Percentiles rank a stretch among this genome's conserved stretches.
These are phyloP conservation scores for Tauraco hartlaubi DNA, from an alignment of 2,797 vertebrate species.

Conservation along the genomic window DNA sequence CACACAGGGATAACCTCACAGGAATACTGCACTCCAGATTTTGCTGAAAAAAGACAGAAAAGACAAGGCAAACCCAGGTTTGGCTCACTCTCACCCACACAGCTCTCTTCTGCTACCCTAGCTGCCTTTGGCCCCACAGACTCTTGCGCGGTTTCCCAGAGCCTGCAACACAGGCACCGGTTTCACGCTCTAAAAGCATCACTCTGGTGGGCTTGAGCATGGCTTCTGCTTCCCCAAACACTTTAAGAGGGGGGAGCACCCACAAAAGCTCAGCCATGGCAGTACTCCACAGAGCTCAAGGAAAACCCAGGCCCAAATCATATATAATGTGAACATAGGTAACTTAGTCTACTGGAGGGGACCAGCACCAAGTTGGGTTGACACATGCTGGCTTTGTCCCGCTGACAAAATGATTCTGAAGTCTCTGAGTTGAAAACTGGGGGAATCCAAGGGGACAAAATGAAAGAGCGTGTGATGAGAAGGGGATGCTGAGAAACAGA, in stretches of 20 bases:
- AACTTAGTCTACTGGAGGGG: not conserved
- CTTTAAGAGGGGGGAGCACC: not conserved
- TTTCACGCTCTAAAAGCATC: not conserved
- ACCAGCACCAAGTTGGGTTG: not conserved
- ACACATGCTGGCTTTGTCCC: accelerated
- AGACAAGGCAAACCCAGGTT: not conserved
- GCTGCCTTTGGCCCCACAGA: not conserved
- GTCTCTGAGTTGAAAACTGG: not conserved
- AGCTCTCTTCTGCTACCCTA: not conserved
- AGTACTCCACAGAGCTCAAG: not conserved
- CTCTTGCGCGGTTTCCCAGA: not conserved
- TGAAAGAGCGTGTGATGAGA: not conserved
- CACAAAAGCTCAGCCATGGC: not conserved
- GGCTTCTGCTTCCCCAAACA: not conserved
- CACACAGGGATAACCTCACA: not conserved
- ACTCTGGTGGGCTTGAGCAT: not conserved
- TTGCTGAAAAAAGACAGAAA: not conserved
- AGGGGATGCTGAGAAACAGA: not conserved
- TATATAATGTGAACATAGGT: not conserved
- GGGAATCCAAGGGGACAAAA: not conserved
- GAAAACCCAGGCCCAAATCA: not conserved
- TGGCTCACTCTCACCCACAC: not conserved
- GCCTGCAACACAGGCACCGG: not conserved
- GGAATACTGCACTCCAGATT: not conserved
- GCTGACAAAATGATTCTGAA: not conserved